Base-by-base conservation (phyloP, 2,888 invertebrate genomes). In the Tenthredo amoena region DNA sequence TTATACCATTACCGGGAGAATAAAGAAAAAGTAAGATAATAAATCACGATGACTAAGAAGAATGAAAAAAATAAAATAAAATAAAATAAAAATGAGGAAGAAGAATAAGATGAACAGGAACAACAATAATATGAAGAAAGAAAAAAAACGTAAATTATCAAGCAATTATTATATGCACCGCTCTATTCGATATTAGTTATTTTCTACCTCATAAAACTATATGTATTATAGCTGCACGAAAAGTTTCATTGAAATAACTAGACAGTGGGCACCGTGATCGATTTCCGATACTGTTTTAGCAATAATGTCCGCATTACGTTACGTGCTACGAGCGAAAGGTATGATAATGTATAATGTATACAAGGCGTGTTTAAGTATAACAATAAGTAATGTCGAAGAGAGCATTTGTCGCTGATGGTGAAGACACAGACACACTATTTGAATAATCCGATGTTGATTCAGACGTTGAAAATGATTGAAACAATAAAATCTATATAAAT, bases 151-250 rank as follows among this genome's bases (percentile, higher is more conserved):
- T 65, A 79, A 15, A 84, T 68, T 68, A 68, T 34, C 31, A 79
- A 50, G 43, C 79, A 86, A 87, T 87, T 86, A 86, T 84, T 72
- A 81, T 72, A 85, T 85, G 47, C 86, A 72, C 86, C 87, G 86
- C 88, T 74, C 72, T 74, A 43, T 74, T 74, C 72, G 72, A 43
- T 74, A 74, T 74, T 74, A 40, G 43, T 43, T 74, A 74, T 74
- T 74, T 74, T 43, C n/a, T 43, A 74, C 43, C 43, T 74, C 40
- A 74, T 43, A 43, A 74, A 68, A 68, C 62, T 62, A 26, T 62
- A 26, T 5, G 10, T 21, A 21, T 21, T 12, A 62, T 62, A 26
- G 26, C 26, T 62, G 26, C 26, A 62, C 62, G 62, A 26, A 62
- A 55, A 55, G n/a, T 55, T 55, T 55, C 62, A 26, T 10, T 62